Conservation (phyloP, 2,888 invertebrate species). For the Agonopterix heracliana region DNA sequence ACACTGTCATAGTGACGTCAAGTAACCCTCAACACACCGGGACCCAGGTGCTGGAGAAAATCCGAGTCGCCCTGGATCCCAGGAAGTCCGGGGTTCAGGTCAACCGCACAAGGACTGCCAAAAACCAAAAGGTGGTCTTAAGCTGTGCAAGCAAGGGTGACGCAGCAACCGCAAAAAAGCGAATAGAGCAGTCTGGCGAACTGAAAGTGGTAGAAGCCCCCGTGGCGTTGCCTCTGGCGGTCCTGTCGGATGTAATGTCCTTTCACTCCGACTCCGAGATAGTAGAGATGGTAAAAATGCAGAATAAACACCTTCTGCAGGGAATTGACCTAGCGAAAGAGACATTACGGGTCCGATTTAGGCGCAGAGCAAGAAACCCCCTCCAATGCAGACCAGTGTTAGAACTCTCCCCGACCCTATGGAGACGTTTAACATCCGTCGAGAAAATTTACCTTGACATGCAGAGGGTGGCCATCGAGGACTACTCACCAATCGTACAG, state of each 20-base stretch:
- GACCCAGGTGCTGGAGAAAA: constrained; percentile 5
- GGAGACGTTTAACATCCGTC: background rate
- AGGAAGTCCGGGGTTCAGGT: constrained; percentile 8
- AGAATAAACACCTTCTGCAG: background rate
- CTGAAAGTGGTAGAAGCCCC: background rate
- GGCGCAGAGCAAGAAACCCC: background rate
- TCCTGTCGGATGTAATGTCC: background rate
- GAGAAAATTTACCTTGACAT: background rate
- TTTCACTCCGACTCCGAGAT: background rate
- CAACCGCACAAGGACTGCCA: constrained; percentile 11
- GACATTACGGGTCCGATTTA: background rate
- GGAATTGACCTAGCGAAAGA: background rate
- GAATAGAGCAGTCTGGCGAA: background rate
- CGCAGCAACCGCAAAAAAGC: background rate
- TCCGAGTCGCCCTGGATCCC: constrained; percentile 10
- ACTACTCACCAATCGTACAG: constrained; percentile 12
- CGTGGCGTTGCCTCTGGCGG: background rate
- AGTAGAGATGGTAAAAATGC: background rate
- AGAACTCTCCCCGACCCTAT: background rate
- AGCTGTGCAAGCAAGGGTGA: constrained; percentile 7
- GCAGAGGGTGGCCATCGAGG: constrained; percentile 5
- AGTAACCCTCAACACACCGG: constrained; percentile 9
- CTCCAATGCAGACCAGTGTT: background rate
- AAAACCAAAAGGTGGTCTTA: constrained; percentile 10
- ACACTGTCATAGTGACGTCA: constrained; percentile 8